A percentile compares a stretch with the other conserved stretches of the same genome.
phyloP scores from a whole-genome alignment of 1,140 invertebrate genomes.

The Saxidomus purpurata region DNA sequence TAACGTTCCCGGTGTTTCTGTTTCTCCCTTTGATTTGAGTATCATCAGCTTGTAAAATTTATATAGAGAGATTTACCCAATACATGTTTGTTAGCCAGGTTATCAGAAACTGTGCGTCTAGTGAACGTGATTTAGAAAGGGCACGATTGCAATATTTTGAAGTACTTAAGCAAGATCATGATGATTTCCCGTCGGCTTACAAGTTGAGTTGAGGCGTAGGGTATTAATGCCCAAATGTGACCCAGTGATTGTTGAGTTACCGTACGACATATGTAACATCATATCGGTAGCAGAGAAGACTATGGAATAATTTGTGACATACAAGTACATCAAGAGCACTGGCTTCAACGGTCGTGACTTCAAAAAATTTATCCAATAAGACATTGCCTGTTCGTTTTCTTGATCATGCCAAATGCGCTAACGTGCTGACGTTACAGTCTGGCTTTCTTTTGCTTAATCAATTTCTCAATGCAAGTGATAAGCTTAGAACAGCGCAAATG shows the following conservation, averaged over 20 bases:
- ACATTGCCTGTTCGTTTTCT: background rate
- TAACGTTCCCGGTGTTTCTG: no score
- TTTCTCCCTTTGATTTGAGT: background rate
- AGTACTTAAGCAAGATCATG: background rate
- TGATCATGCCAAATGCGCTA: background rate
- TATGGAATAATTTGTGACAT: background rate
- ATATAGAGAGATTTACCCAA: background rate
- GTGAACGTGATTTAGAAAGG: constrained; percentile 24
- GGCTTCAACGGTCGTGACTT: background rate
- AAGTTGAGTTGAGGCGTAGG: background rate
- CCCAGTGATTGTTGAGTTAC: background rate
- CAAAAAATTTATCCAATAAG: no score
- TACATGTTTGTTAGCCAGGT: background rate
- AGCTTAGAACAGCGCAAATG: background rate
- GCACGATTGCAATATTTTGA: background rate
- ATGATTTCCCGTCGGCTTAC: background rate
- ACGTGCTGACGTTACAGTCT: background rate
- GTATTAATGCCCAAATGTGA: background rate
- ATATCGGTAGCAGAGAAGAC: constrained; percentile 10
- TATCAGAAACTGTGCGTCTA: background rate
- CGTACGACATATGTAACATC: background rate
- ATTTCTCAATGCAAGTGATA: background rate
- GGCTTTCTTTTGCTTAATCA: background rate
- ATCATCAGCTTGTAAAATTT: background rate
- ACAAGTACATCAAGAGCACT: background rate